Evolutionary conservation across 1,140 invertebrate genomes (phyloP).

Genomic region (Leptonema lineaticorne): DNA sequence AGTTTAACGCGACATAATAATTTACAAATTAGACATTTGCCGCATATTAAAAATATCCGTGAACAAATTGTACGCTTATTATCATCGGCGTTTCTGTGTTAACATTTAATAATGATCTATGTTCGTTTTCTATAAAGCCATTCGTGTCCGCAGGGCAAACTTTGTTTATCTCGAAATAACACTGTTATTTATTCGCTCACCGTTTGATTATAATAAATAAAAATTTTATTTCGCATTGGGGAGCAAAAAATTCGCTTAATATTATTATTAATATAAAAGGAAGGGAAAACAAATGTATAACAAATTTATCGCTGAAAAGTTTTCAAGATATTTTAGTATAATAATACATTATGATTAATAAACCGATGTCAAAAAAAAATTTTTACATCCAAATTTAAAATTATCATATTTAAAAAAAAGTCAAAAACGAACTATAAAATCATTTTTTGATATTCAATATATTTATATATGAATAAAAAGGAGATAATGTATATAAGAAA

Average conservation of each 20-base stretch:
- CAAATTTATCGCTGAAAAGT: too few relatives aligned
- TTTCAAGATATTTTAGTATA: too few relatives aligned
- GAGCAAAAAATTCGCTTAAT: too few relatives aligned
- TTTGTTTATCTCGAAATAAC: slow-evolving; percentile 11
- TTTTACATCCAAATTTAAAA: too few relatives aligned
- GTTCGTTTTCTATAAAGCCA: slow-evolving; percentile 18
- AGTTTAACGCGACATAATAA: neutral
- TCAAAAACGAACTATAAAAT: too few relatives aligned
- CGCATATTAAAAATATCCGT: slow-evolving; percentile 1
- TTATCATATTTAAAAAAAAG: too few relatives aligned
- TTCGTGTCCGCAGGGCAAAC: slow-evolving; percentile 17
- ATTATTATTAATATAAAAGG: neutral
- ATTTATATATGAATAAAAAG: too few relatives aligned
- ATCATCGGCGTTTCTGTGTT: slow-evolving; percentile 6
- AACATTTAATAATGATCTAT: slow-evolving; percentile 18
- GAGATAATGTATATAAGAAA: too few relatives aligned
- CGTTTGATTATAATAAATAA: neutral
- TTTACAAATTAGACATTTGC: neutral
- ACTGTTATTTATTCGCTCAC: neutral
- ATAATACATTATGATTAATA: too few relatives aligned
- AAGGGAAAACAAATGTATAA: neutral
- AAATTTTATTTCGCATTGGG: too few relatives aligned
- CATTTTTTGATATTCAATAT: too few relatives aligned
- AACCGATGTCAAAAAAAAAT: too few relatives aligned
- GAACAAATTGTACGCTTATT: slow-evolving; percentile 3